Evolutionary conservation across 1,140 invertebrate genomes (phyloP), one percentile per base, ranked within the genome.

Genomic region (Andrena cerasifolii): DNA sequence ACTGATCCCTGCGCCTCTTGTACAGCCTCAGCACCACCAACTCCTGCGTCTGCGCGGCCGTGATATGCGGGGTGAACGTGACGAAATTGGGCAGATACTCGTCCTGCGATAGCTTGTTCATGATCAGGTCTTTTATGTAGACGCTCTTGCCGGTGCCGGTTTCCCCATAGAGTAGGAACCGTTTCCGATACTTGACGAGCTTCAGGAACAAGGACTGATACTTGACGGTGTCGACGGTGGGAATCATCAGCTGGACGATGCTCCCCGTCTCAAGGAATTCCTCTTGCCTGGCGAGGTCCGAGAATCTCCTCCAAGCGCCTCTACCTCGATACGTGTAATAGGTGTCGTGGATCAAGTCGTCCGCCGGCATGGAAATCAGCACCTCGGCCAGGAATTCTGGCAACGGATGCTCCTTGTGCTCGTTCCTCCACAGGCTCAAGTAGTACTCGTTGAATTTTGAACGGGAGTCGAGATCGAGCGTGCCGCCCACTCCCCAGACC

Each of bases 71-170:
- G 0, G 98, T 98, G 89, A 99, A 98, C 8, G 97, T 98, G 45
- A 98, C 94, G 82, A 98, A 96, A 43, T 95, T 95, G 0, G 97
- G 95, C 59, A 96, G 94, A 87, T 94, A 98, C 51, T 94, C 89
- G 2, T 97, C 94, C 79, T 96, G 94, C 79, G 95, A 93, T 21
- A 98, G 89, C 83, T 95, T 94, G 87, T 96, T 96, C 94, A 97
- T 96, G 76, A 98, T 92, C 86, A 96, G 95, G 87, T 98, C 96
- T 93, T 98, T 96, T 12, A 98, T 94, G 86, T 98, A 98, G 82
- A 96, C 96, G 82, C 95, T 98, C 93, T 99, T 99, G 0, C 98
- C 98, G 0, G 98, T 99, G 24, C 98, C 98, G 10, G 98, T 98
- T 2, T 97, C 96, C 0, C 98, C 98, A 18, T 98, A 96, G 28